A percentile compares a stretch with the other conserved stretches of the same genome.
These are phyloP conservation scores for Proales similis DNA, from an alignment of 1,140 invertebrate genomes.

Conservation along the genomic window DNA sequence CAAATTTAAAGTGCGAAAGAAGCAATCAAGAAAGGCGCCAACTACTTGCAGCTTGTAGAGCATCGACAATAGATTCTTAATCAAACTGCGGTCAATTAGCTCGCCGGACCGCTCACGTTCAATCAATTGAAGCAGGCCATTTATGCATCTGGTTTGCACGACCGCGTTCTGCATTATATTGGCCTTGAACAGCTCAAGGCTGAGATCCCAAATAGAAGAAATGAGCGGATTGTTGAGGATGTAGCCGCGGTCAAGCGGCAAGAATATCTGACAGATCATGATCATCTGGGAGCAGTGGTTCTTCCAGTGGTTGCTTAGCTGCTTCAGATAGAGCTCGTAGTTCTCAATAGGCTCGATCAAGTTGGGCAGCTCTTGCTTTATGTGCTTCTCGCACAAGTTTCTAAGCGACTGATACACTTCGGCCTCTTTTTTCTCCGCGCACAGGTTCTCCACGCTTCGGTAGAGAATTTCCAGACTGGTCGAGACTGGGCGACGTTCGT, in stretches of 20 bases:
- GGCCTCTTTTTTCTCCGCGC: slow-evolving; percentile 16
- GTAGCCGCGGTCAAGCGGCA: slow-evolving; percentile 29
- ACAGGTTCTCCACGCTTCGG: slow-evolving; percentile 29
- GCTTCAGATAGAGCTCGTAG: slow-evolving; percentile 1
- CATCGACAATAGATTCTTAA: slow-evolving; percentile 92
- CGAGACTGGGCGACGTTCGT: slow-evolving; percentile 8
- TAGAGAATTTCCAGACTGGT: slow-evolving; percentile 26
- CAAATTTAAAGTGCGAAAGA: background rate
- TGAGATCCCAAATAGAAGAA: slow-evolving; percentile 25
- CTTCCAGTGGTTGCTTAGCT: slow-evolving; percentile 13
- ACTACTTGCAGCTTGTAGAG: slow-evolving; percentile 71
- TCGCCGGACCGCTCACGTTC: slow-evolving; percentile 87
- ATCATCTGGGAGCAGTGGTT: slow-evolving; percentile 32
- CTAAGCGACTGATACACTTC: slow-evolving; percentile 4
- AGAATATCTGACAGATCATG: slow-evolving; percentile 35
- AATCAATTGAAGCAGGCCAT: slow-evolving; percentile 83
- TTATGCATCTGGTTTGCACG: slow-evolving; percentile 58
- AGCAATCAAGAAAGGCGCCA: background rate
- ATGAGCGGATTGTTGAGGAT: slow-evolving; percentile 32
- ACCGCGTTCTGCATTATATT: slow-evolving; percentile 14
- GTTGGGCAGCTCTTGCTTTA: slow-evolving; percentile 3
- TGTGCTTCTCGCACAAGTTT: slow-evolving; percentile 24
- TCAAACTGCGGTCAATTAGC: slow-evolving; percentile 79
- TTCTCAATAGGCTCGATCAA: background rate
- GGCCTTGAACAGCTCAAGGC: slow-evolving; percentile 17